Evolutionary conservation across 2,888 invertebrate genomes (phyloP).

Genomic region (Trileptium ribeirensis): DNA sequence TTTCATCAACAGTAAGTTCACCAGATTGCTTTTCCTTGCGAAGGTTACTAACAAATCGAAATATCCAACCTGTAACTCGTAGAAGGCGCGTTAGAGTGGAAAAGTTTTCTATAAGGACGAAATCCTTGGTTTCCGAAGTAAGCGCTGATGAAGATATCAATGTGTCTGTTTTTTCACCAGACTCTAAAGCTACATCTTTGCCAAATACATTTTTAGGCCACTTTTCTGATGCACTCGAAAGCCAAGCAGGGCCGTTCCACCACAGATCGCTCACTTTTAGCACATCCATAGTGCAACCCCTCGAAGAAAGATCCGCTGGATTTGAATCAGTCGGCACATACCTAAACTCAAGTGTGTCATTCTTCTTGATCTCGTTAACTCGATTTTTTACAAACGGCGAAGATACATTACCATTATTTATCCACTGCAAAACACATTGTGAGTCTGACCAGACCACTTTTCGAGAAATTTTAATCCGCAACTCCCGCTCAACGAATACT

Average conservation of each 20-base stretch:
- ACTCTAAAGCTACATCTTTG: too few species aligned
- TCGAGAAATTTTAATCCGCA: too few species aligned
- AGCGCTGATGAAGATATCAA: too few species aligned
- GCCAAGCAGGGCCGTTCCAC: neutral
- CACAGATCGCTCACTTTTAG: neutral
- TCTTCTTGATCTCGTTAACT: neutral
- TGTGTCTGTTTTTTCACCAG: too few species aligned
- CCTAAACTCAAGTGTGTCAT: neutral
- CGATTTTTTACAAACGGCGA: constrained; percentile 9
- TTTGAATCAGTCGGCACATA: constrained; percentile 32
- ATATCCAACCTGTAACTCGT: neutral
- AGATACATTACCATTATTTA: too few species aligned
- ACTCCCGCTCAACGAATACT: too few species aligned
- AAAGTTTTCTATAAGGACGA: neutral
- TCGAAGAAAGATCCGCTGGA: constrained; percentile 38
- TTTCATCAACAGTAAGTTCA: too few species aligned
- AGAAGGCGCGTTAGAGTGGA: neutral
- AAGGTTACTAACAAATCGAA: too few species aligned
- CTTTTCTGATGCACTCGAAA: neutral
- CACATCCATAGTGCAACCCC: neutral
- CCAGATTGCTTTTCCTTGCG: too few species aligned
- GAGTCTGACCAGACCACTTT: too few species aligned
- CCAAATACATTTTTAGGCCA: neutral
- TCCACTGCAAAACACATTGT: too few species aligned
- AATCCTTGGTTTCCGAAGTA: too few species aligned